Base-by-base conservation (phyloP, 2,888 invertebrate genomes). In the Villa cingulata region DNA sequence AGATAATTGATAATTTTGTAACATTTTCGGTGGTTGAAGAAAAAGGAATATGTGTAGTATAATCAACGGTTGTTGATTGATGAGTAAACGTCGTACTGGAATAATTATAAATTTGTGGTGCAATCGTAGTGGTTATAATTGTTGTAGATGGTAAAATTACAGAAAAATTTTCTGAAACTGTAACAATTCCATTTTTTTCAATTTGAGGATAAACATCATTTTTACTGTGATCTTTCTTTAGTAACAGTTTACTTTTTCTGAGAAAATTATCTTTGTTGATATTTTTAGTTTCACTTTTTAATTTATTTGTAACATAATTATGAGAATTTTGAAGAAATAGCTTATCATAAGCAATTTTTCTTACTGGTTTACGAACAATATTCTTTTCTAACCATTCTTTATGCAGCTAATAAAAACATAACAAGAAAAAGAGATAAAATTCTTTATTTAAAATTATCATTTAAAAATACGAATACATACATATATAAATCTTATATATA, bases 341-440 rank as follows among this genome's bases (percentile, higher is more conserved):
- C 27, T 23, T 42, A 15, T 34, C 4, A 14, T 34, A n/a, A n/a
- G n/a, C 3, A 14, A 14, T 16, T 29, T 38, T 2, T 23, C 17
- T 12, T 27, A 7, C 15, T 39, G 29, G 2, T 39, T 38, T 19
- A 62, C 54, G 53, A 50, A 52, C 60, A 54, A 57, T 60, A 6
- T 65, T 63, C 45, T 58, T 58, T 46, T 57, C 58, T n/a, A 68
- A 55, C 68, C 68, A 68, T 53, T 67, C 64, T 58, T 65, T 62
- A 55, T 68, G 67, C 59, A 67, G 63, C 68, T 68, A 53, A 7
- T 47, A 45, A 32, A 12, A 32, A 12, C 12, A 32, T 12, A 32
- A 32, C 3, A 32, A 32, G 1, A 12, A 12, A 9, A 12, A 32
- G 9, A 12, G 12, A 12, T 12, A 32, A 32, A 6, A 12, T 12